phyloP scores from a whole-genome alignment of 2,797 vertebrate genomes.

The Chaetodon trifasciatus region DNA sequence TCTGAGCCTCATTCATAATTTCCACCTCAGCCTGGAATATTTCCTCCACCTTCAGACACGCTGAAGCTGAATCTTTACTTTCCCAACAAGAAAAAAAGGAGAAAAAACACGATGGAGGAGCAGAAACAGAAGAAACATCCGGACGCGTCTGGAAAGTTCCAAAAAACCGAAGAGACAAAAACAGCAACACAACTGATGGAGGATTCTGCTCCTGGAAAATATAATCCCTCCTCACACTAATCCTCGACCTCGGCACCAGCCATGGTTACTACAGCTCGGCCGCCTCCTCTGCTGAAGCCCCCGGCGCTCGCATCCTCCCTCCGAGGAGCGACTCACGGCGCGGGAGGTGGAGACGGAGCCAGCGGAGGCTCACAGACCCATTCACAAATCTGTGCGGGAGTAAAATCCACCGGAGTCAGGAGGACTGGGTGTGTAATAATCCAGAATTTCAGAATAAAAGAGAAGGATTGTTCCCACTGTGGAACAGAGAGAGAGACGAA shows the following conservation, averaged over 20 bases:
- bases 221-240: conserved; percentile 78
- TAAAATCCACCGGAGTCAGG: conserved; percentile 39
- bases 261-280: conserved; percentile 35
- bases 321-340: background rate
- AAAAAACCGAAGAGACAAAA: background rate
- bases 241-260: conserved; percentile 63
- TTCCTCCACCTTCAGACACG: background rate
- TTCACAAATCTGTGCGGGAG: conserved; percentile 70
- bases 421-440: conserved; percentile 2
- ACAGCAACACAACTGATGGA: conserved; percentile 50
- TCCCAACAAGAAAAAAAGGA: background rate
- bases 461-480: conserved; percentile 36
- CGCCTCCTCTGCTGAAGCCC: conserved; percentile 18
- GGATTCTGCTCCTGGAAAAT: conserved; percentile 60
- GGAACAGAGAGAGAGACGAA: conserved; percentile 6
- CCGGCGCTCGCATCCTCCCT: conserved; percentile 27
- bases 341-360: conserved; percentile 18
- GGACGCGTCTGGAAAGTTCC: conserved; percentile 20
- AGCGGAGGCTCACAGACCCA: conserved; percentile 44
- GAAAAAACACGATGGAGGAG: too few relatives aligned
- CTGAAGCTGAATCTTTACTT: background rate
- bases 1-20: conserved; percentile 22
- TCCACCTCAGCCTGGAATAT: conserved; percentile 14
- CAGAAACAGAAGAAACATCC: background rate
- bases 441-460: conserved; percentile 11